Conservation (phyloP, 2,113 vertebrate species). For the Procavia capensis region DNA sequence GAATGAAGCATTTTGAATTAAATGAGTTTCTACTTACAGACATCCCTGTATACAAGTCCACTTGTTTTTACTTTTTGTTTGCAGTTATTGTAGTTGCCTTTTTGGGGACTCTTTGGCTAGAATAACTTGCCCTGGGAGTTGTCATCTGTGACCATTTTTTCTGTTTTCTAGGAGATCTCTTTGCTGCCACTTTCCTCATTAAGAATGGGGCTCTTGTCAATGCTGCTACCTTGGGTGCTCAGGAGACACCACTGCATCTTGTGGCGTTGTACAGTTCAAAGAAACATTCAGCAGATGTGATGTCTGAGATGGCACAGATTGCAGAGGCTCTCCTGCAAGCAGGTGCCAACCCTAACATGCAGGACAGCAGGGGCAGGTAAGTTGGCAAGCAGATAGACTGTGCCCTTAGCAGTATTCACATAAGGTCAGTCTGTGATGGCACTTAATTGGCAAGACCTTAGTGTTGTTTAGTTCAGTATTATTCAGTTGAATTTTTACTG, state of each 20-base stretch:
- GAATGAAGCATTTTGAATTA: neutral
- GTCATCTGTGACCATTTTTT: neutral
- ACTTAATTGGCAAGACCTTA: neutral
- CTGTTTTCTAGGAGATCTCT: conserved; percentile 93
- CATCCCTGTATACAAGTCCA: neutral
- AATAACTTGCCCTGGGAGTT: neutral
- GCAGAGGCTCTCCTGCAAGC: conserved; percentile 95
- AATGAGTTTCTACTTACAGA: neutral
- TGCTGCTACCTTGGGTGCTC: conserved; percentile 94
- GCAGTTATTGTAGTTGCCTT: neutral
- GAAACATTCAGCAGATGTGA: conserved; percentile 92
- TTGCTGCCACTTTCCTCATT: conserved; percentile 96
- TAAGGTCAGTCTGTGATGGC: neutral
- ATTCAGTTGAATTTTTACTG: neutral
- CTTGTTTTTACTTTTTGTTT: neutral
- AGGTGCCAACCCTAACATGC: conserved; percentile 98
- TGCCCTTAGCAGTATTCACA: neutral
- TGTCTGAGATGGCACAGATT: conserved; percentile 95
- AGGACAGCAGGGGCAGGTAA: conserved; percentile 96
- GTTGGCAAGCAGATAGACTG: neutral
- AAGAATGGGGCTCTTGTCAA: conserved; percentile 96
- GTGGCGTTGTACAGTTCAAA: conserved; percentile 95
- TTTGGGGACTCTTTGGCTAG: neutral
- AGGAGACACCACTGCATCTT: conserved; percentile 97
- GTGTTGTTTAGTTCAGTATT: neutral